These are phyloP conservation scores for Emydoidea blandingii DNA, from an alignment of 2,797 vertebrate species.

Conservation along the genomic window DNA sequence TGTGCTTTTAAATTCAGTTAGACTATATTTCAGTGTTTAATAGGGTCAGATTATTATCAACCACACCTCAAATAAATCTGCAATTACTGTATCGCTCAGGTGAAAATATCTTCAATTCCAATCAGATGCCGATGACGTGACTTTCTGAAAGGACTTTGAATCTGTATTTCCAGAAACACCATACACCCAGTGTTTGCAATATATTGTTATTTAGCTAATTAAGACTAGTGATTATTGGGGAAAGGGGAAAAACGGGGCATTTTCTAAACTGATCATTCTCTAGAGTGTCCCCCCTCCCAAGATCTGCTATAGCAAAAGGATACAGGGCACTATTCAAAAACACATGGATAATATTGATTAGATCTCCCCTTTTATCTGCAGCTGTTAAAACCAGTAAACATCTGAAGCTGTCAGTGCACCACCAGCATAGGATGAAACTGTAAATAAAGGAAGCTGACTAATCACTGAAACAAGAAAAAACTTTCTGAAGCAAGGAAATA, in stretches of 20 bases:
- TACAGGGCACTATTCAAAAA: conserved; percentile 39
- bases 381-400: conserved; percentile 76
- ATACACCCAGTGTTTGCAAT: background rate
- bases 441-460: conserved; percentile 81
- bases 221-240: background rate
- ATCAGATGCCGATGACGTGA: background rate
- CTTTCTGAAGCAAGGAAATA: conserved; percentile 61
- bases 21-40: accelerated
- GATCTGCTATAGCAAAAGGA: conserved; percentile 23
- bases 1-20: accelerated
- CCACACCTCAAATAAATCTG: accelerated
- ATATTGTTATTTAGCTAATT: background rate
- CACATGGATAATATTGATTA: conserved; percentile 64
- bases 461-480: conserved; percentile 77
- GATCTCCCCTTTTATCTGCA: conserved; percentile 74
- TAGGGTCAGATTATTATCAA: no score
- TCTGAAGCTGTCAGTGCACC: conserved; percentile 65
- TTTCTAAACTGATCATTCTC: background rate
- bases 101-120: background rate
- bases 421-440: conserved; percentile 57
- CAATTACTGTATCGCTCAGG: accelerated
- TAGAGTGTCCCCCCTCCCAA: background rate
- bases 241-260: conserved; percentile 28
- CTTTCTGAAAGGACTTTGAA: background rate
- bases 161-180: conserved; percentile 20